Evolutionary conservation across 2,113 vertebrate genomes (phyloP).

Genomic region (Perca flavescens): DNA sequence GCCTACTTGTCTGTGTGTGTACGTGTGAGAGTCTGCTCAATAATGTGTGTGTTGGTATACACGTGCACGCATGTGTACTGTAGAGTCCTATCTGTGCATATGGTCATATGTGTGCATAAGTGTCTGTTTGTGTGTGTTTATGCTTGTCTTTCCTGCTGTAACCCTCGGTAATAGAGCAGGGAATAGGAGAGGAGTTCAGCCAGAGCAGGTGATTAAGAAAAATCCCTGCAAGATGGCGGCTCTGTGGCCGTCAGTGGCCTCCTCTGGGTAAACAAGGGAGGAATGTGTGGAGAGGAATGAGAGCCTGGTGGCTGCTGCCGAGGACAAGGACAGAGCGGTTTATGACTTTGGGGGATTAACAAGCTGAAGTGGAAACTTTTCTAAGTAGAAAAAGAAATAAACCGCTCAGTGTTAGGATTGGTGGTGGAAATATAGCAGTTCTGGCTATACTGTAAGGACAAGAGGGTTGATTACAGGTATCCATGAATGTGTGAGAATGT

Average conservation of each 20-base stretch:
- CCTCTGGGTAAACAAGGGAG: constrained; percentile 78
- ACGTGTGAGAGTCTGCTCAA: constrained; percentile 4
- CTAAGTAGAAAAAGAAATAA: constrained; percentile 72
- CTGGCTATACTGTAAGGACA: constrained; percentile 18
- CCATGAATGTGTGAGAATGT: constrained; percentile 20
- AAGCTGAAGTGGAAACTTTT: constrained; percentile 77
- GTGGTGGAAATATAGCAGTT: constrained; percentile 38
- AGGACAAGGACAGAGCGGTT: constrained; percentile 77
- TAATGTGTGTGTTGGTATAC: background rate
- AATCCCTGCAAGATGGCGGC: constrained; percentile 85
- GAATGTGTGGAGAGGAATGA: constrained; percentile 64
- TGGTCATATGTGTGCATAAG: constrained; percentile 30
- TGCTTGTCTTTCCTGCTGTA: constrained; percentile 64
- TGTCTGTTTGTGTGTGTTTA: constrained; percentile 28
- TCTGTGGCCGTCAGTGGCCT: constrained; percentile 86
- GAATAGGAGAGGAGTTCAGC: constrained; percentile 75
- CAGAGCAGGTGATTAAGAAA: constrained; percentile 77
- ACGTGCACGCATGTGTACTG: background rate
- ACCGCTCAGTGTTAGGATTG: constrained; percentile 48
- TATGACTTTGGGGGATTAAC: constrained; percentile 79
- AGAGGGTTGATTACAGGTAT: constrained; percentile 31
- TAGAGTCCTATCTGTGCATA: constrained; percentile 23
- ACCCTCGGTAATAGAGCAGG: constrained; percentile 71
- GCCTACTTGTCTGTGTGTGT: constrained; percentile 52
- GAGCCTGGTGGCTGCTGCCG: constrained; percentile 68